Conservation (phyloP, 1,140 invertebrate genomes). For the Microplitis mediator region DNA sequence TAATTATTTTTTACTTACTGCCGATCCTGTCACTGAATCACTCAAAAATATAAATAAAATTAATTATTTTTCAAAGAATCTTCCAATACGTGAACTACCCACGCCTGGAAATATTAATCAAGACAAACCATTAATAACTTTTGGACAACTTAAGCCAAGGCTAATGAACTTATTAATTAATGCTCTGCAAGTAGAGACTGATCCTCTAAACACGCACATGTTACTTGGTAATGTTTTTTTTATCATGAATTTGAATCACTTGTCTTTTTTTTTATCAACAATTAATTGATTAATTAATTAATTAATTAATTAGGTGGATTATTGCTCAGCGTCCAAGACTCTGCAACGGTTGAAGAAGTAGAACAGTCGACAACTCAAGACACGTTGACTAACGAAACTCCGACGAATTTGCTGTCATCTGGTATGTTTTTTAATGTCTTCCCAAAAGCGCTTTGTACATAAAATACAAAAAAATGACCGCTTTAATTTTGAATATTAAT, state of each 20-base stretch:
- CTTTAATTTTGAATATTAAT: slow-evolving; percentile 15
- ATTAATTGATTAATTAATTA: background rate
- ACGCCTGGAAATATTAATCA: slow-evolving; percentile 55
- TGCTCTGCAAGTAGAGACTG: slow-evolving; percentile 83
- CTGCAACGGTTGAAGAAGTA: slow-evolving; percentile 77
- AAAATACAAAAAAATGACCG: background rate
- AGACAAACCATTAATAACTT: slow-evolving; percentile 67
- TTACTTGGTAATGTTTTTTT: slow-evolving; percentile 70
- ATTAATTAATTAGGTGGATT: slow-evolving; percentile 65
- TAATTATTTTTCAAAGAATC: slow-evolving; percentile 61
- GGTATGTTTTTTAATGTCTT: slow-evolving; percentile 60
- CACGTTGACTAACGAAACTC: slow-evolving; percentile 62
- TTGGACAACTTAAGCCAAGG: slow-evolving; percentile 79
- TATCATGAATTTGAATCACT: background rate
- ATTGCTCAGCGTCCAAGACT: slow-evolving; percentile 80
- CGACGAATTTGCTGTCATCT: slow-evolving; percentile 74
- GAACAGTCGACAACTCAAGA: slow-evolving; percentile 69
- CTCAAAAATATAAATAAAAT: background rate
- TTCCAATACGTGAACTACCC: slow-evolving; percentile 77
- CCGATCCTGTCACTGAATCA: background rate
- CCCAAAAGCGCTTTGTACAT: background rate
- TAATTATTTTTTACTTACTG: background rate
- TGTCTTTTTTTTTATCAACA: slow-evolving; percentile 15
- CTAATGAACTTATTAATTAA: slow-evolving; percentile 86
- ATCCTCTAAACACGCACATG: slow-evolving; percentile 90